Percentiles rank a stretch among this genome's conserved stretches.
phyloP scores from a whole-genome alignment of 2,888 invertebrate genomes.

The Thymelicus acteon region DNA sequence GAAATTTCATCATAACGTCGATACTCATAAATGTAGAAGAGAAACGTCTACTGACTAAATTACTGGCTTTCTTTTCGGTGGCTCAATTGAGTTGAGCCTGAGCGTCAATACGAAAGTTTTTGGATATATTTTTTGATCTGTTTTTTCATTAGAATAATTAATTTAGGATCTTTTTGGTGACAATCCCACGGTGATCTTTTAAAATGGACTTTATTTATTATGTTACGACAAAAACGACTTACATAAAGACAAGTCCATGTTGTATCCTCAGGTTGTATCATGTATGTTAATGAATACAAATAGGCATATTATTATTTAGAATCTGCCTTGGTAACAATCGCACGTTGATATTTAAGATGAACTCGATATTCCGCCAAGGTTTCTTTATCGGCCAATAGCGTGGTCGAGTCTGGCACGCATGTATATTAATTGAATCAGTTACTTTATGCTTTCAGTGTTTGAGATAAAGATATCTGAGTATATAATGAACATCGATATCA shows the following conservation, averaged over 20 bases:
- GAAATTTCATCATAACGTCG: too few species aligned
- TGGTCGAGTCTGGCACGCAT: conserved; percentile 28
- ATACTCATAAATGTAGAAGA: background rate
- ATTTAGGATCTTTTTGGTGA: too few species aligned
- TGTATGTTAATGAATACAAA: conserved; percentile 5
- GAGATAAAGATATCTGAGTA: conserved; percentile 40
- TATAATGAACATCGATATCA: background rate
- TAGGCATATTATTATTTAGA: conserved; percentile 11
- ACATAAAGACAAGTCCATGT: background rate
- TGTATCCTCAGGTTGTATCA: background rate
- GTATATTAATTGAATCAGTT: conserved; percentile 35
- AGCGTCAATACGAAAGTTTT: too few species aligned
- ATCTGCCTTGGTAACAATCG: conserved; percentile 29
- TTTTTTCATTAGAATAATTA: too few species aligned
- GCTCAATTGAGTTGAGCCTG: background rate
- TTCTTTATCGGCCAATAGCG: conserved; percentile 43
- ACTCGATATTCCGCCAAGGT: conserved; percentile 43
- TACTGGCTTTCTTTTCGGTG: background rate
- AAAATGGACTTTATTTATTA: background rate
- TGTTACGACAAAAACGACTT: background rate
- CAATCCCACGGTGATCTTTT: too few species aligned
- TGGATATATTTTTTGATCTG: too few species aligned
- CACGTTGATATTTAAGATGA: conserved; percentile 34
- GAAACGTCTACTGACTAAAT: background rate
- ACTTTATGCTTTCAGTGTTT: conserved; percentile 39